Percentiles rank a stretch among this genome's conserved stretches.
Conservation (phyloP, 2,797 vertebrate genomes). For the Helostoma temminkii region DNA sequence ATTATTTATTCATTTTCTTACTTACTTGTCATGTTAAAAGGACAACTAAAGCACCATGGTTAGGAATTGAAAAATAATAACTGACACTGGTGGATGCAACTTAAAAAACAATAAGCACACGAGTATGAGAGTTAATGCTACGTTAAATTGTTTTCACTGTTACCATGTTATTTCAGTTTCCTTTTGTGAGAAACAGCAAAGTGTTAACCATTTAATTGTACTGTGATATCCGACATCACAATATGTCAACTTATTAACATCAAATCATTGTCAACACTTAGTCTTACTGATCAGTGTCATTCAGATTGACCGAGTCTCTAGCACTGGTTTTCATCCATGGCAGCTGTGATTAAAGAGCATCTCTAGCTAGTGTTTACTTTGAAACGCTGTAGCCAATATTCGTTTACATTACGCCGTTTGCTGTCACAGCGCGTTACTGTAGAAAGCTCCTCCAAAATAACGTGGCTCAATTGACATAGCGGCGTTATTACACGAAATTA, state of each 20-base stretch:
- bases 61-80: too few relatives aligned
- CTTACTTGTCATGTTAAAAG: constrained; percentile 14
- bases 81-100: not conserved
- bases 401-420: constrained; percentile 22
- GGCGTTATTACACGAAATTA: not conserved
- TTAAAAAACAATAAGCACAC: constrained; percentile 7
- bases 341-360: constrained; percentile 14
- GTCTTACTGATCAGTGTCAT: constrained; percentile 2
- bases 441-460: not conserved
- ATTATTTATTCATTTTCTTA: not conserved
- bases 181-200: not conserved
- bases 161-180: not conserved
- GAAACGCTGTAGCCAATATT: constrained; percentile 1
- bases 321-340: not conserved
- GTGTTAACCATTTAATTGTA: constrained; percentile 2
- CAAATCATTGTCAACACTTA: constrained; percentile 3
- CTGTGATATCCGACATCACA: constrained; percentile 19
- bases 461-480: not conserved
- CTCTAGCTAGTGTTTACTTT: constrained; percentile 48
- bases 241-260: constrained; percentile 12
- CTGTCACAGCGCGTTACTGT: constrained; percentile 13
- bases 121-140: too few relatives aligned
- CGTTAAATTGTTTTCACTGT: too few relatives aligned
- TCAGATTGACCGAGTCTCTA: not conserved
- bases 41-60: constrained; percentile 2